A percentile compares a stretch with the other conserved stretches of the same genome.
Conservation (phyloP, 2,113 vertebrate genomes). For the Climacteris rufus region DNA sequence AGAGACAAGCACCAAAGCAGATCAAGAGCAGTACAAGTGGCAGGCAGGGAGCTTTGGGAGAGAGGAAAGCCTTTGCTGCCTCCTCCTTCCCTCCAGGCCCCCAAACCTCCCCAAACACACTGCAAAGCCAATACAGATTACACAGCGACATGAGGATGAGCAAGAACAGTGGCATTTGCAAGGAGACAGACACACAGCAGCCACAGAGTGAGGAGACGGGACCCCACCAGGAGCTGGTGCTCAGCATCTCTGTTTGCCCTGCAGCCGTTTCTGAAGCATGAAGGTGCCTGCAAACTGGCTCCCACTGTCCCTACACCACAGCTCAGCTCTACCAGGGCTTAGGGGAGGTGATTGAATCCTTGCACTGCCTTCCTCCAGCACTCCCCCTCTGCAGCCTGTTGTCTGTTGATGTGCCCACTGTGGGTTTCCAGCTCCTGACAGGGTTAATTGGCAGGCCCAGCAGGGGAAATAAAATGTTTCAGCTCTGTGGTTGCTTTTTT, state of each 20-base stretch:
- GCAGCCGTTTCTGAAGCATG: not conserved
- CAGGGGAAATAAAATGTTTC: conserved; percentile 43
- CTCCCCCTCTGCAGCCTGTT: not conserved
- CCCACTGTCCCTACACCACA: not conserved
- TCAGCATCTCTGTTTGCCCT: not conserved
- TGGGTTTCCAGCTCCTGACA: conserved; percentile 29
- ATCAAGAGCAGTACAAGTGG: rapidly evolving
- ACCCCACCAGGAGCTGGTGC: not conserved
- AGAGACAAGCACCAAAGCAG: not conserved
- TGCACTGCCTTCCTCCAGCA: not conserved
- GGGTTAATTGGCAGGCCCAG: conserved; percentile 57
- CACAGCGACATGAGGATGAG: not conserved
- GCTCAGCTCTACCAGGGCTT: not conserved
- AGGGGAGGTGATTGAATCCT: not conserved
- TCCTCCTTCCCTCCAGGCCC: not conserved
- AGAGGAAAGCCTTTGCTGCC: not conserved
- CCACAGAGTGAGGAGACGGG: not conserved
- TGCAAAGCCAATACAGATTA: not conserved
- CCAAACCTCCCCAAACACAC: not conserved
- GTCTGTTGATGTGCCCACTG: not conserved
- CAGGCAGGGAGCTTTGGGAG: rapidly evolving
- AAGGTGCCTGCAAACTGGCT: not conserved
- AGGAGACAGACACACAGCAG: not conserved
- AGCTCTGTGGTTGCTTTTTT: not conserved
- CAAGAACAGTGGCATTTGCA: not conserved